These are phyloP conservation scores for Girardia tigrina DNA, from an alignment of 2,888 invertebrate species.

Conservation along the genomic window DNA sequence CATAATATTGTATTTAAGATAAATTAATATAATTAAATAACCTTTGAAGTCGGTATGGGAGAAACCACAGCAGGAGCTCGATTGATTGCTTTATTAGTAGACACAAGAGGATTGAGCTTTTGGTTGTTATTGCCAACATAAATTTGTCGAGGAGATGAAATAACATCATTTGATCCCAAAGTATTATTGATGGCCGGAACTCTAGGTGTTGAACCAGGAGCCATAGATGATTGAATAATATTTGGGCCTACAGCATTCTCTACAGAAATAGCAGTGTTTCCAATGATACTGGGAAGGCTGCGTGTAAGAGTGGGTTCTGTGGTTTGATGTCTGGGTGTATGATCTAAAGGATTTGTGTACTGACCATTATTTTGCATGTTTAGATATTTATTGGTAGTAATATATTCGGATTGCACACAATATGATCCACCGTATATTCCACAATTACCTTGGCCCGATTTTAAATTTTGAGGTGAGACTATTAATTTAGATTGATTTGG, in stretches of 20 bases:
- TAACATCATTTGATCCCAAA: not conserved
- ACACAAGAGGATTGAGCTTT: not conserved
- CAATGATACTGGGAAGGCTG: conserved; percentile 8
- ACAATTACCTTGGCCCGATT: not conserved
- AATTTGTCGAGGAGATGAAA: not conserved
- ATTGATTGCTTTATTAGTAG: not conserved
- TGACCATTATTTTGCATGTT: not conserved
- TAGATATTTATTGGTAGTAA: not conserved
- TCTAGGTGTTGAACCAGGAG: not conserved
- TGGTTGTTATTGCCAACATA: not conserved
- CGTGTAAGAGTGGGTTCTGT: not conserved
- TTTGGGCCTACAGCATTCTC: not conserved
- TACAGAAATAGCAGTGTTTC: not conserved
- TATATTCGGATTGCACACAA: not conserved
- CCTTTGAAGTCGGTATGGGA: conserved; percentile 12
- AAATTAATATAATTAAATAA: too few species aligned
- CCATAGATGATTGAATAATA: not conserved
- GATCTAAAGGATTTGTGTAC: not conserved
- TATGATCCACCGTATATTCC: not conserved
- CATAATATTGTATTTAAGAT: too few species aligned
- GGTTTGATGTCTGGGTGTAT: not conserved
- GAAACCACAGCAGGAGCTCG: not conserved
- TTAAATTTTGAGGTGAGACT: not conserved
- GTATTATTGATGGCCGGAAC: not conserved
- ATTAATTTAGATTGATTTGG: not conserved